Base-by-base conservation (phyloP, 2,113 vertebrate genomes). In the Phalacrocorax aristotelis region DNA sequence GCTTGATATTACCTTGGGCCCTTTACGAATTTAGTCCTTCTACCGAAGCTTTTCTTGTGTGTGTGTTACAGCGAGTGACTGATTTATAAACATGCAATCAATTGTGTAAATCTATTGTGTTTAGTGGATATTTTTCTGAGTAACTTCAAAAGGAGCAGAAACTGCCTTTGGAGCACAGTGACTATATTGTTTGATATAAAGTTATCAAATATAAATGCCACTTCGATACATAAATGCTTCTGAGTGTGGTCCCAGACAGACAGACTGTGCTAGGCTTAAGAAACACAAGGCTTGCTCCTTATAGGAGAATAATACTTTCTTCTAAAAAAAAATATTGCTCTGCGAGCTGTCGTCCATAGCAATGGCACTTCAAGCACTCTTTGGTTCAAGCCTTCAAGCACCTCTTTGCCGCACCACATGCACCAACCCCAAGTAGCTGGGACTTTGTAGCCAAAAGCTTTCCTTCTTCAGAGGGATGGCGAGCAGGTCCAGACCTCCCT, bases 161-260 rank as follows among this genome's bases (percentile, higher is more conserved):
- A 10, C 7, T 38, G 55, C 42, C 64, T 80, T 68, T 34, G 32
- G 38, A 23, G 30, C 30, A 13, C 34, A 48, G 75, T 1, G 3
- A 68, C 20, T 42, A 3, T 10, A 9, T 62, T 42, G 21, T 64
- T 57, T 61, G 27, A 14, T 21, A 22, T 10, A 34, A 48, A 27
- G 38, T 25, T 82, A 55, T 23, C 11, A 46, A 22, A 42, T 34
- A n/a, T 1, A 76, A 83, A 46, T 32, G 11, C 38, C 29, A 17
- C n/a, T 38, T 7, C 3, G 65, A 20, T 55, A 17, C 17, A 13
- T 4, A 44, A 72, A 44, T 14, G 40, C 15, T 79, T 26, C 57
- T 40, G 57, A 60, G 12, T 0, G 0, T 9, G 29, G 3, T 66
- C 48, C 25, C 66, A 61, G 70, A 0, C 1, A 2, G 27, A 1